A percentile compares a stretch with the other conserved stretches of the same genome.
These are phyloP conservation scores for Dipodomys stephensi DNA, from an alignment of 2,113 vertebrate genomes.

Conservation along the genomic window DNA sequence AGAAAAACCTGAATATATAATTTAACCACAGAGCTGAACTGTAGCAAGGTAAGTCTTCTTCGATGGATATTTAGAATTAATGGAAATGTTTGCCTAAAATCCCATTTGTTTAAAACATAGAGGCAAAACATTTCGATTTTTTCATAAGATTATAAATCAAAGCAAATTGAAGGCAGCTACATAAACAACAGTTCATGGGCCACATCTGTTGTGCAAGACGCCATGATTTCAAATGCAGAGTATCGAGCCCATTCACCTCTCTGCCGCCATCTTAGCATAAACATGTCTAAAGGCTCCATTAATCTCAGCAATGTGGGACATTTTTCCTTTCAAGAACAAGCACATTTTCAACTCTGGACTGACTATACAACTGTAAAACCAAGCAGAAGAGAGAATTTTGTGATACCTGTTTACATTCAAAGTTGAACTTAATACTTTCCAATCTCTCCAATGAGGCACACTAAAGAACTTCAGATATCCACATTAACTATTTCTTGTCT, in stretches of 20 bases:
- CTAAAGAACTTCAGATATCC: background rate
- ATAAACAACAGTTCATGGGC: slow-evolving; percentile 67
- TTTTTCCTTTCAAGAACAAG: slow-evolving; percentile 75
- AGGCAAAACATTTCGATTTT: slow-evolving; percentile 59
- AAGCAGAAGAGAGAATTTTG: slow-evolving; percentile 48
- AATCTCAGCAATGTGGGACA: slow-evolving; percentile 68
- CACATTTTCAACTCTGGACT: slow-evolving; percentile 59
- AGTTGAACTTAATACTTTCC: slow-evolving; percentile 14
- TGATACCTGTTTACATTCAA: slow-evolving; percentile 58
- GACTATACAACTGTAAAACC: slow-evolving; percentile 68
- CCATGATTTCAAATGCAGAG: slow-evolving; percentile 46
- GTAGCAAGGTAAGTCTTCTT: background rate
- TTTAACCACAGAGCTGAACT: background rate
- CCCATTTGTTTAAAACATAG: slow-evolving; percentile 50
- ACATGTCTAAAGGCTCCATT: slow-evolving; percentile 73
- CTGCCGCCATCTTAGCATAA: slow-evolving; percentile 73
- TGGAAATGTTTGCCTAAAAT: slow-evolving; percentile 16
- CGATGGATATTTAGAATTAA: slow-evolving; percentile 44
- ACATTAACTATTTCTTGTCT: slow-evolving; percentile 26
- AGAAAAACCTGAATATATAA: background rate
- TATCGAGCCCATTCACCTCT: slow-evolving; percentile 54
- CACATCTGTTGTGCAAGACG: slow-evolving; percentile 21
- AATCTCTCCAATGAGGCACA: background rate
- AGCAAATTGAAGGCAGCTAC: slow-evolving; percentile 62
- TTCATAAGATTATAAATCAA: slow-evolving; percentile 72